Base-by-base conservation (phyloP, 2,797 vertebrate genomes). In the Astyanax mexicanus region DNA sequence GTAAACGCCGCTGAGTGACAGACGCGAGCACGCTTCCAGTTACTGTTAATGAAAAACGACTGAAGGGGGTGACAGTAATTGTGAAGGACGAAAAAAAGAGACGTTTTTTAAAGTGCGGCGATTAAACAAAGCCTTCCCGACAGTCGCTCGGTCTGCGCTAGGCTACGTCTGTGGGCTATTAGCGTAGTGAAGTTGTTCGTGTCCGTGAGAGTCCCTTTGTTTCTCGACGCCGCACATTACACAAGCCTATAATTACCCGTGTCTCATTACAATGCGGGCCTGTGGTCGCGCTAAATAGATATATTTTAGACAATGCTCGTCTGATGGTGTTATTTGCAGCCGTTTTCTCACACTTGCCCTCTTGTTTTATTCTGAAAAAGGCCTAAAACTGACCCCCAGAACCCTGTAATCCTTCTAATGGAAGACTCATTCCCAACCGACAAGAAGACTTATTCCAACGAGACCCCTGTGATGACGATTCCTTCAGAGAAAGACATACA, bases 191-290 rank as follows among this genome's bases (percentile, higher is more conserved):
- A 49, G 51, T 60, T 27, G 35, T 73, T 69, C n/a, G 19, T 42
- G 25, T 55, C 13, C 60, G 21, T 21, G 47, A 51, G 51, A 10
- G n/a, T 51, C n/a, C 47, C 40, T 74, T 74, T 79, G 72, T 79
- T 74, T 42, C 54, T 27, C 52, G 32, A 15, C 37, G 65, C 58
- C 57, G 32, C 29, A 13, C 64, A 54, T 74, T 62, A 74, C 52
- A 47, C 67, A 75, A 75, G 74, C 67, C 68, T 68, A 51, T 81
- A 75, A 81, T 81, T 78, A 72, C 51, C 35, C 37, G 27, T 35
- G 47, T 78, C 65, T 47, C 54, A 35, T 64, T 58, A 62, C 69
- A 8, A 17, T 17, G 3, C 44, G 15, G n/a, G 44, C 11, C 40
- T 13, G 40, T 10, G 5, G 11, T 1, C 9, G 37, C 7, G 9